These are phyloP conservation scores for Cossypha polioptera DNA, from an alignment of 2,797 vertebrate species.

Conservation along the genomic window DNA sequence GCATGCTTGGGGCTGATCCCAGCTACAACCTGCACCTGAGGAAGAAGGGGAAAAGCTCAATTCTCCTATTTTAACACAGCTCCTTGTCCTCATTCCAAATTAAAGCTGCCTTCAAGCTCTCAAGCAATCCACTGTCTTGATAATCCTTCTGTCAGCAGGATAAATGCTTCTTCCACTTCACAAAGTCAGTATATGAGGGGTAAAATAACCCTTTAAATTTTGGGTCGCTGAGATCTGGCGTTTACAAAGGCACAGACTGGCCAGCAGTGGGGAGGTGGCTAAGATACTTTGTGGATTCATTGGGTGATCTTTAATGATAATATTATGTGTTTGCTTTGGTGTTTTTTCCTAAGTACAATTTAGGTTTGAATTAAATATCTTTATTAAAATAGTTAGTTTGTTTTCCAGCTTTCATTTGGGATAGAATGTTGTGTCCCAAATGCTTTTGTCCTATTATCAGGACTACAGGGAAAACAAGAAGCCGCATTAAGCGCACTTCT, in stretches of 20 bases:
- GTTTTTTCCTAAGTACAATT: background rate
- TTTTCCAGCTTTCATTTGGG: background rate
- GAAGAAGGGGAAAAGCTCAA: background rate
- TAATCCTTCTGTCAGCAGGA: background rate
- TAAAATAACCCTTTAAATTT: background rate
- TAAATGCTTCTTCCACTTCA: background rate
- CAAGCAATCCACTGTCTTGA: background rate
- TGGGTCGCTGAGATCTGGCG: background rate
- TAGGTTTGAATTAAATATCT: background rate
- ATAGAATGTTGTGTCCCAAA: background rate
- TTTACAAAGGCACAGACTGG: background rate
- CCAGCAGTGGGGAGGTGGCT: background rate
- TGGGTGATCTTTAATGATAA: background rate
- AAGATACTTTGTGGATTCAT: background rate
- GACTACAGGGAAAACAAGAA: background rate
- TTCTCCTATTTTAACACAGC: background rate
- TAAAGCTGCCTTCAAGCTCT: background rate
- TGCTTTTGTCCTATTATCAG: background rate
- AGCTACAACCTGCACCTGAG: fast-evolving
- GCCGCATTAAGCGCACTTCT: background rate
- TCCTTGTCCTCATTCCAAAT: background rate
- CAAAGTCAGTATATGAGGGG: background rate
- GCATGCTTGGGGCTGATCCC: fast-evolving
- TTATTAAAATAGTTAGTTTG: background rate
- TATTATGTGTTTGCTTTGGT: background rate